phyloP scores from a whole-genome alignment of 2,888 invertebrate genomes.

The Drosophila tripunctata region DNA sequence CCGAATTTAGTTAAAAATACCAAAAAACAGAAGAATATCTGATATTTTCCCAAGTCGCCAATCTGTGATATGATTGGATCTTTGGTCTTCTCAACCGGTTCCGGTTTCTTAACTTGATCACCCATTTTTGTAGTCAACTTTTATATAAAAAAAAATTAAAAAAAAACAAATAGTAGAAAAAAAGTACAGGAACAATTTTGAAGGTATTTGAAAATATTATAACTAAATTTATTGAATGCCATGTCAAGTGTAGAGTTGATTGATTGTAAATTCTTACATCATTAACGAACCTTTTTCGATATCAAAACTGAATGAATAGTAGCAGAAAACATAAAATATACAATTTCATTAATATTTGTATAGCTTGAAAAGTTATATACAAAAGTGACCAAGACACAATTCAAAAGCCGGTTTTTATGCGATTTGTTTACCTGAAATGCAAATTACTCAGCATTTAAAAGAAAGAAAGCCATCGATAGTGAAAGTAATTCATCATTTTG shows the following conservation, averaged over 20 bases:
- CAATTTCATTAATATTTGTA: no score
- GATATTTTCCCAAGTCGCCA: conserved; percentile 90
- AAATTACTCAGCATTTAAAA: no score
- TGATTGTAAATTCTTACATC: not conserved
- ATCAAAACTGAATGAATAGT: no score
- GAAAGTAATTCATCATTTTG: no score
- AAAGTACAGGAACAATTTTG: not conserved
- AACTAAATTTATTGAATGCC: not conserved
- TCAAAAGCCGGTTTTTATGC: no score
- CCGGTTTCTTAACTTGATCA: conserved; percentile 6
- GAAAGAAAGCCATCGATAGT: no score
- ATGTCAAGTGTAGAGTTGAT: conserved; percentile 10
- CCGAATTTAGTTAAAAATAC: conserved; percentile 91
- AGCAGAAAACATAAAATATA: not conserved
- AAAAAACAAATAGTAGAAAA: not conserved
- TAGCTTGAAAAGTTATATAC: no score
- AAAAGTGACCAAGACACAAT: no score
- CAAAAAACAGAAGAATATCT: conserved; percentile 88
- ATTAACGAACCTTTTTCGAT: no score
- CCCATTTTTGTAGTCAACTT: conserved; percentile 7
- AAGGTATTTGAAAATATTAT: not conserved
- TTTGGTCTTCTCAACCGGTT: conserved; percentile 43
- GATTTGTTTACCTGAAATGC: no score
- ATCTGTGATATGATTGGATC: conserved; percentile 89
- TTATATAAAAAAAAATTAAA: not conserved